Evolutionary conservation across 2,797 vertebrate genomes (phyloP).

Genomic region (Toxotes lorentzi): DNA sequence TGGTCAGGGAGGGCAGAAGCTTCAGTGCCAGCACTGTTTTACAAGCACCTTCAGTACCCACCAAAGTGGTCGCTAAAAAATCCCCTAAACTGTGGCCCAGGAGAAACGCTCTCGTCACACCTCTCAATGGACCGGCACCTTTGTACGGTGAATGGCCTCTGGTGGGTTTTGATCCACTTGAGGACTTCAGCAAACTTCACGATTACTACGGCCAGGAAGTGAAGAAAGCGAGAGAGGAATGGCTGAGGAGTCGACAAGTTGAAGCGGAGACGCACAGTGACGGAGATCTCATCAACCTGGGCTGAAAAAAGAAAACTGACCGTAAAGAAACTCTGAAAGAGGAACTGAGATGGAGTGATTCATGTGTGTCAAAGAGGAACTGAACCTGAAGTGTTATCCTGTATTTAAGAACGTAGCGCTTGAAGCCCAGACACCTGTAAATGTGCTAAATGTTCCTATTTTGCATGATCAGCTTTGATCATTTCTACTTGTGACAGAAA

Average conservation of each 20-base stretch:
- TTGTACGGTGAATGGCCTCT: constrained; percentile 81
- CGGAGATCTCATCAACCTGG: constrained; percentile 79
- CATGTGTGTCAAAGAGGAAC: constrained; percentile 61
- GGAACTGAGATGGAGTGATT: constrained; percentile 41
- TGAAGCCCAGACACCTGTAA: constrained; percentile 22
- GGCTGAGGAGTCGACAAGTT: constrained; percentile 81
- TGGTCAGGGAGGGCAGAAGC: constrained; percentile 72
- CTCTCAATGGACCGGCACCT: constrained; percentile 81
- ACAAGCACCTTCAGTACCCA: constrained; percentile 56
- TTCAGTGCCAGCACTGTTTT: constrained; percentile 63
- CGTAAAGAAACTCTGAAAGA: constrained; percentile 3
- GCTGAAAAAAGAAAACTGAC: constrained; percentile 43
- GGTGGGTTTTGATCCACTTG: constrained; percentile 74
- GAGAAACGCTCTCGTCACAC: constrained; percentile 85
- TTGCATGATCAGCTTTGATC: not conserved
- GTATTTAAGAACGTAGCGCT: not conserved
- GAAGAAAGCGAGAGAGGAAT: constrained; percentile 83
- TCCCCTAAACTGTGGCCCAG: constrained; percentile 85
- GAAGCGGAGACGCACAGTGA: constrained; percentile 40
- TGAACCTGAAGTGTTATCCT: not conserved
- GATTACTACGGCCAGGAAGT: constrained; percentile 92
- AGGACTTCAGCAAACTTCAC: constrained; percentile 89
- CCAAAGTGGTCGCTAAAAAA: constrained; percentile 70
- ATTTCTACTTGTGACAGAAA: not conserved
- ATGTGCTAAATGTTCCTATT: constrained; percentile 25